Conservation (phyloP, 2,888 invertebrate species). For the Cryptops parisi region DNA sequence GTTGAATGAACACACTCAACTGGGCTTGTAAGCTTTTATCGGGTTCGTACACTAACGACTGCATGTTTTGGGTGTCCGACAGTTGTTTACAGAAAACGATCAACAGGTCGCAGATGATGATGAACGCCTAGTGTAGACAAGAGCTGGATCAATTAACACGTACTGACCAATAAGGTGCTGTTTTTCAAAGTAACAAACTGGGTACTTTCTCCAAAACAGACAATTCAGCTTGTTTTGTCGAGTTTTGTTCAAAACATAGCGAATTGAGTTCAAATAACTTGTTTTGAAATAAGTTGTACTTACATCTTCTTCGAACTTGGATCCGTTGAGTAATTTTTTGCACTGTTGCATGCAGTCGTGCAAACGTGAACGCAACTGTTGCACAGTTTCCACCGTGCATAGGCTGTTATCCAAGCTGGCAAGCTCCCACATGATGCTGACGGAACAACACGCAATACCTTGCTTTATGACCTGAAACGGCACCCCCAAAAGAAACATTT, state of each 20-base stretch:
- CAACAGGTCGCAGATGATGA: conserved; percentile 87
- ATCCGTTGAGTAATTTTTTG: conserved; percentile 50
- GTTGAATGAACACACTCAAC: conserved; percentile 80
- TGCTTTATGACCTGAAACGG: conserved; percentile 52
- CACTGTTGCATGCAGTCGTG: conserved; percentile 59
- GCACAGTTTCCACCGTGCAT: conserved; percentile 40
- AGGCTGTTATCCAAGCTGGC: conserved; percentile 58
- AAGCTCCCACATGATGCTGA: conserved; percentile 77
- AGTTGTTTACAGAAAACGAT: conserved; percentile 84
- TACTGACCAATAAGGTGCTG: not conserved
- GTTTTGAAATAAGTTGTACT: too few species aligned
- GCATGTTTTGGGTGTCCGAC: conserved; percentile 28
- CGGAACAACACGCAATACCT: conserved; percentile 70
- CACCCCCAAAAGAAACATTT: too few species aligned
- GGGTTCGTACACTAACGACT: conserved; percentile 59
- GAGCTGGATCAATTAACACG: not conserved
- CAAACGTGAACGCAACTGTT: conserved; percentile 50
- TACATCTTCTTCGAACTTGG: conserved; percentile 60
- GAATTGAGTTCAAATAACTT: too few species aligned
- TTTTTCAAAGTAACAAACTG: too few species aligned
- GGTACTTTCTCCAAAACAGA: too few species aligned
- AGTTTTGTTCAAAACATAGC: too few species aligned
- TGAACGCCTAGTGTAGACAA: conserved; percentile 53
- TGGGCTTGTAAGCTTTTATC: conserved; percentile 62
- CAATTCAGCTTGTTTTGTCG: too few species aligned